These are phyloP conservation scores for Eriocheir sinensis DNA, from an alignment of 1,140 invertebrate species.

Conservation along the genomic window DNA sequence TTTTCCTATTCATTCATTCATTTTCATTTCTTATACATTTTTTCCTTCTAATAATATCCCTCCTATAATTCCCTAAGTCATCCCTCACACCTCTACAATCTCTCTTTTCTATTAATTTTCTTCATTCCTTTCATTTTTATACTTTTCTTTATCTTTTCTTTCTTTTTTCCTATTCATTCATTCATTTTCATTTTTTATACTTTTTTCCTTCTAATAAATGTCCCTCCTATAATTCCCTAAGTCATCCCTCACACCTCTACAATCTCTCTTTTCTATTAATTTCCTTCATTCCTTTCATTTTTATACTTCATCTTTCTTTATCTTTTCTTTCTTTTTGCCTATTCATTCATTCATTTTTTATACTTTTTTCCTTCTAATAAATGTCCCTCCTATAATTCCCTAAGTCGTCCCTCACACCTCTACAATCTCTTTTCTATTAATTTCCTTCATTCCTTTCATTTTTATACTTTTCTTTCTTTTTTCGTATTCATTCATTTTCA, in stretches of 20 bases:
- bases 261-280: neutral
- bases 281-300: neutral
- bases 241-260: neutral
- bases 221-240: neutral
- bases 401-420: neutral
- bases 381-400: neutral
- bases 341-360: too few species aligned
- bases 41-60: neutral
- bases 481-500: neutral
- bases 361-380: neutral
- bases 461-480: neutral
- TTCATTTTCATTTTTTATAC: neutral
- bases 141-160: neutral
- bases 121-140: neutral
- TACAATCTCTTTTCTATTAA: neutral
- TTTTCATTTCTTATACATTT: neutral
- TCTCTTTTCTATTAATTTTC: neutral
- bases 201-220: neutral
- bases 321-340: constrained; percentile 8
- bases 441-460: neutral
- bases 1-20: too few species aligned
- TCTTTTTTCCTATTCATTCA: neutral
- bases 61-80: neutral
- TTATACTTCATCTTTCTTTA: neutral
- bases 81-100: neutral